Evolutionary conservation across 2,888 invertebrate genomes (phyloP).

Genomic region (Ametastegia equiseti): DNA sequence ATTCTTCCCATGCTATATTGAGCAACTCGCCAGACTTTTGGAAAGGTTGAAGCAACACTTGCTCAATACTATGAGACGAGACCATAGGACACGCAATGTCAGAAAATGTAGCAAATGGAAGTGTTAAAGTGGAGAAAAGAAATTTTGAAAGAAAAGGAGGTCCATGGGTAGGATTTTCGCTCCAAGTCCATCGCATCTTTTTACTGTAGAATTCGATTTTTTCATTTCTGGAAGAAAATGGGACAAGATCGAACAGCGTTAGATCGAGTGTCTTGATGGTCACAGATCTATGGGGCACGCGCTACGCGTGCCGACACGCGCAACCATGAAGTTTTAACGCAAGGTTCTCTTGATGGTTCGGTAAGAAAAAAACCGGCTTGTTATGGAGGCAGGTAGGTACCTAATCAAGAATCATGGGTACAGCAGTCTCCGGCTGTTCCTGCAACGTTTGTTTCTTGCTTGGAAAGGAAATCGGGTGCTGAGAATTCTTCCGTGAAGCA

Average conservation of each 20-base stretch:
- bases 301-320: conserved; percentile 46
- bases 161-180: not conserved
- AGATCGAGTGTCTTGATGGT: not conserved
- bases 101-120: not conserved
- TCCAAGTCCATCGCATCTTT: not conserved
- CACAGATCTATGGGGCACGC: conserved; percentile 10
- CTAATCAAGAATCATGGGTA: not conserved
- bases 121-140: not conserved
- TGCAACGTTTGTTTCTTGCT: conserved; percentile 21
- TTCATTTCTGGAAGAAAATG: not conserved
- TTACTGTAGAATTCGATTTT: not conserved
- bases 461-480: conserved; percentile 33
- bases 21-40: no score
- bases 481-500: conserved; percentile 1
- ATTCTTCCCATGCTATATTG: no score
- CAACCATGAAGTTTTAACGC: conserved; percentile 25
- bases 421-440: not conserved
- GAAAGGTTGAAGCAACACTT: not conserved
- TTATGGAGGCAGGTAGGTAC: conserved; percentile 17
- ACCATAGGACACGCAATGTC: no score
- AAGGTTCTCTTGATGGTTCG: conserved; percentile 22
- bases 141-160: not conserved
- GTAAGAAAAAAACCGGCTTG: conserved; percentile 30
- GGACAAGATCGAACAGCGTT: not conserved
- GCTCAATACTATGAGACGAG: no score